These are phyloP conservation scores for Deroplatys truncata DNA, from an alignment of 2,888 invertebrate genomes.

Conservation along the genomic window DNA sequence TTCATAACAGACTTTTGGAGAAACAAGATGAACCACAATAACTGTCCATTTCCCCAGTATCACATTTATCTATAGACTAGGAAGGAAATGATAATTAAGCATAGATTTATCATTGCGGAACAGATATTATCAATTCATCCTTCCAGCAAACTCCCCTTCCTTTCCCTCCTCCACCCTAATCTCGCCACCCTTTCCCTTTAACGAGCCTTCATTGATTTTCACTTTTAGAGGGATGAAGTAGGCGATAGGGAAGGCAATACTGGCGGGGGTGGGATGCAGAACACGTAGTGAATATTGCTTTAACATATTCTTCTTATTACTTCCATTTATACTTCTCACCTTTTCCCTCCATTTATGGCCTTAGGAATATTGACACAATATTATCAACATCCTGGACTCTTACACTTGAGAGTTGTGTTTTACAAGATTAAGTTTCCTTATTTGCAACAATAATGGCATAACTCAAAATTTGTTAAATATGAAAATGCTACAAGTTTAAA, in stretches of 20 bases:
- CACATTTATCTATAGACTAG: not conserved
- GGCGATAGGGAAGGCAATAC: not conserved
- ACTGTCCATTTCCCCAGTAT: not conserved
- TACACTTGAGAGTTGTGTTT: not conserved
- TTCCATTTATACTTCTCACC: not conserved
- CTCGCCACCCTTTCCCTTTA: not conserved
- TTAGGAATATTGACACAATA: not conserved
- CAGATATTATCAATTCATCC: slow-evolving; percentile 20
- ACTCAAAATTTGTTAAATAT: too few relatives aligned
- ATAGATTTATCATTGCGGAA: slow-evolving; percentile 24
- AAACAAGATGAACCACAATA: not conserved
- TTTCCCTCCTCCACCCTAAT: not conserved
- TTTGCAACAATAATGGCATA: too few relatives aligned
- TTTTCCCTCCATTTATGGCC: not conserved
- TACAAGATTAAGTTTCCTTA: too few relatives aligned
- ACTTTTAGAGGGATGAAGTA: not conserved
- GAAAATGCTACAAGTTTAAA: too few relatives aligned
- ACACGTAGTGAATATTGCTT: not conserved
- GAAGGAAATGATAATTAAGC: slow-evolving; percentile 26
- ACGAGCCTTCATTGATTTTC: slow-evolving; percentile 17
- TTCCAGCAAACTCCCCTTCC: not conserved
- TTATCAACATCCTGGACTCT: not conserved
- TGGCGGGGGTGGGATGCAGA: not conserved
- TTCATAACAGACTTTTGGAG: too few relatives aligned
- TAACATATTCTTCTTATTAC: not conserved